Percentiles rank a stretch among this genome's conserved stretches.
phyloP scores from a whole-genome alignment of 2,888 invertebrate species.

The Hyalella azteca region DNA sequence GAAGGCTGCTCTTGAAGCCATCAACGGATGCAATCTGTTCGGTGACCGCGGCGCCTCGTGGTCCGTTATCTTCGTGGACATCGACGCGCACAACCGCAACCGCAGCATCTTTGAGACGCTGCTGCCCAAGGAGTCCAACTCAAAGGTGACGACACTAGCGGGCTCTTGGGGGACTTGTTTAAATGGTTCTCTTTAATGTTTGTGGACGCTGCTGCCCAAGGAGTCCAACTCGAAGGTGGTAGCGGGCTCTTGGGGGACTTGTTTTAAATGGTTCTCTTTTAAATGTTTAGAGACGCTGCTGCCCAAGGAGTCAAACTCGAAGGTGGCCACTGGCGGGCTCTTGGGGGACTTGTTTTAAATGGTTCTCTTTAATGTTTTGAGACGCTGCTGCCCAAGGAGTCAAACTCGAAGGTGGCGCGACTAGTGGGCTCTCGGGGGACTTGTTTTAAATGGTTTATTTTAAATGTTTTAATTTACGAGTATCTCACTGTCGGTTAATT shows the following conservation, averaged over 20 bases:
- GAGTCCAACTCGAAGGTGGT: conserved; percentile 59
- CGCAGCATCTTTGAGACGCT: conserved; percentile 98
- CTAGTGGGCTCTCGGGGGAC: neutral
- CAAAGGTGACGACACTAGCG: conserved; percentile 86
- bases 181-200: neutral
- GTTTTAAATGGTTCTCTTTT: neutral
- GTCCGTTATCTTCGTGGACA: conserved; percentile 98
- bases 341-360: neutral
- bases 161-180: neutral
- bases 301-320: conserved; percentile 96
- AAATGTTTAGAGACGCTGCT: conserved; percentile 98
- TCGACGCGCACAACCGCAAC: conserved; percentile 98
- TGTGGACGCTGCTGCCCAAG: neutral
- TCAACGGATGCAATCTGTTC: conserved; percentile 97
- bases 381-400: conserved; percentile 95
- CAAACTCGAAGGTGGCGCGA: conserved; percentile 97
- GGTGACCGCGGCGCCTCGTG: conserved; percentile 97
- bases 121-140: conserved; percentile 95
- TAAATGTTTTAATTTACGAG: no score
- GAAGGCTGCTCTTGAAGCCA: conserved; percentile 96
- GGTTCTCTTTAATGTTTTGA: conserved; percentile 74
- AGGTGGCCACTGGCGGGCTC: no score
- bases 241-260: neutral
- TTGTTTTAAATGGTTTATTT: neutral
- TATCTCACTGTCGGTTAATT: no score